Base-by-base conservation (phyloP, 2,888 invertebrate genomes). In the Agrenia bidenticulata region DNA sequence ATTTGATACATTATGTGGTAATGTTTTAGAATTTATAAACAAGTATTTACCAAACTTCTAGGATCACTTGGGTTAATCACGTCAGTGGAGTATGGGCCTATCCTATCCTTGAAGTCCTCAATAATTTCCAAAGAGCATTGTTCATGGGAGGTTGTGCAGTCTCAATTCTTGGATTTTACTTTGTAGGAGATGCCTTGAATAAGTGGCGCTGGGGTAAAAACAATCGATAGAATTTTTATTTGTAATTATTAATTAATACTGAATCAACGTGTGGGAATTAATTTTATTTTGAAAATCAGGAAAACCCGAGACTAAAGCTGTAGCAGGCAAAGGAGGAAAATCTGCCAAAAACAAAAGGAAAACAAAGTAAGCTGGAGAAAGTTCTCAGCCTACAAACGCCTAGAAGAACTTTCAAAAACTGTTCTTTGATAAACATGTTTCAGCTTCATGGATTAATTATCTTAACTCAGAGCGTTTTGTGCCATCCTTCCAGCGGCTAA, bases 51-150 rank as follows among this genome's bases (percentile, higher is more conserved):
- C 9, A 39, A 39, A 39, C 15, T 7, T 11, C n/a, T 45, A 83
- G 84, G 84, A 81, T 92, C 58, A 89, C 89, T 79, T 81, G 89
- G 27, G 87, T 92, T 61, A 88, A 88, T 78, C 83, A 84, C 70
- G 85, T 85, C 72, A 87, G 88, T 26, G 89, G 90, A 49, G 82
- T 88, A 72, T 96, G 96, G 96, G 94, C 94, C 0, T 97, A 97
- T 79, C 95, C 95, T 0, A 85, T 97, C 53, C 83, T 96, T 72
- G 86, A 87, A 66, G 88, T 92, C 0, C 81, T 97, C 51, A 86
- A 87, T 77, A 82, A 87, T 79, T 88, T 89, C 15, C 79, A 88
- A 72, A 85, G 92, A 78, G 82, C 88, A 61, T 79, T 86, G 11
- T 94, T 95, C 81, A 89, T 93, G 78, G 76, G 76, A 9, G 74